A percentile compares a stretch with the other conserved stretches of the same genome.
These are phyloP conservation scores for Drosophila picticornis DNA, from an alignment of 2,888 invertebrate genomes.

Conservation along the genomic window DNA sequence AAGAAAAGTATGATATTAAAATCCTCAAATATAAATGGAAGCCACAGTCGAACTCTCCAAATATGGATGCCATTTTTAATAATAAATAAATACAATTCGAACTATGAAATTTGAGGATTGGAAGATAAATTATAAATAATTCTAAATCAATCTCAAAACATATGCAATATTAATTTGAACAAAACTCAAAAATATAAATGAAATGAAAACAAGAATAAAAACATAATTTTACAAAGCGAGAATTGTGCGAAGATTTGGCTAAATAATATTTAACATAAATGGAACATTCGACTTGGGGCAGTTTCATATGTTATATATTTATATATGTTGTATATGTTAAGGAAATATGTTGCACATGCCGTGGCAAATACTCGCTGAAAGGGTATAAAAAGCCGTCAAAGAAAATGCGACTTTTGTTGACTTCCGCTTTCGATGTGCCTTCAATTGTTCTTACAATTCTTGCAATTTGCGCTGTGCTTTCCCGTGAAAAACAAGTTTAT, in stretches of 20 bases:
- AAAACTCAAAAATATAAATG: not conserved
- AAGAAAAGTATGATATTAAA: not conserved
- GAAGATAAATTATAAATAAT: too few species aligned
- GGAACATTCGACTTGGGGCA: not conserved
- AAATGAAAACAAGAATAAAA: not conserved
- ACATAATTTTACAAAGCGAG: too few species aligned
- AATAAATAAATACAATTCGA: not conserved
- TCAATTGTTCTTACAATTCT: slow-evolving; percentile 15
- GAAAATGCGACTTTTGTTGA: slow-evolving; percentile 47
- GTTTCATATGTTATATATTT: not conserved
- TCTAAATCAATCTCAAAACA: not conserved
- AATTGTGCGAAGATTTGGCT: too few species aligned
- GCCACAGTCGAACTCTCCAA: not conserved
- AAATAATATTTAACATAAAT: not conserved
- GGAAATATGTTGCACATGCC: not conserved
- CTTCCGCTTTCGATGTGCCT: slow-evolving; percentile 53
- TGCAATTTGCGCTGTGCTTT: slow-evolving; percentile 3
- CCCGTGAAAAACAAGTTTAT: slow-evolving; percentile 6
- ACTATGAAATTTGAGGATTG: too few species aligned
- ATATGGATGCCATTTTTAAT: not conserved
- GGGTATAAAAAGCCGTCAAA: slow-evolving; percentile 6
- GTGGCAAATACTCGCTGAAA: not conserved
- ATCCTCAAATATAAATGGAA: not conserved
- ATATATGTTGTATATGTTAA: too few species aligned
- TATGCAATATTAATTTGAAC: not conserved